A percentile compares a stretch with the other conserved stretches of the same genome.
Conservation (phyloP, 2,888 invertebrate genomes). For the Hermaeophaga mercurialis region DNA sequence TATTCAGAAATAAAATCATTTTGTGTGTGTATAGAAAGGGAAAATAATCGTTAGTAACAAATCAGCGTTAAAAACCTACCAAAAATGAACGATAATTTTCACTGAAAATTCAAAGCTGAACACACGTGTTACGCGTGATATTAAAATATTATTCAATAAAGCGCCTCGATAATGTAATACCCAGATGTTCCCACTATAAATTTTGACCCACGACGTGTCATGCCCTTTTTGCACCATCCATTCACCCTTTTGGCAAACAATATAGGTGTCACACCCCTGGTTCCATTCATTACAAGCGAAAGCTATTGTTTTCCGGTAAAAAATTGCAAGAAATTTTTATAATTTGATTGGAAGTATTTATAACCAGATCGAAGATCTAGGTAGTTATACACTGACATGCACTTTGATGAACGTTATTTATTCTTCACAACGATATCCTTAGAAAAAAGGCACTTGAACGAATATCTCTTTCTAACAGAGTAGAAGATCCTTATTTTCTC, state of each 20-base stretch:
- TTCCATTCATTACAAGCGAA: slow-evolving; percentile 44
- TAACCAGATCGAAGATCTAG: neutral
- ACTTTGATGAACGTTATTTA: slow-evolving; percentile 16
- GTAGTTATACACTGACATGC: slow-evolving; percentile 9
- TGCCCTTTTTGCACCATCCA: slow-evolving; percentile 43
- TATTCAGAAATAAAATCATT: too few relatives aligned
- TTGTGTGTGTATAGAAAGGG: too few relatives aligned
- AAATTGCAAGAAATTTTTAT: slow-evolving; percentile 24
- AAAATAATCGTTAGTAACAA: slow-evolving; percentile 12
- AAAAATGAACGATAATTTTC: slow-evolving; percentile 2
- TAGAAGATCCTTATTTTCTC: too few relatives aligned
- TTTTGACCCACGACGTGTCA: slow-evolving; percentile 38
- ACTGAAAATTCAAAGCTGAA: slow-evolving; percentile 11
- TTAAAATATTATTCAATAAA: slow-evolving; percentile 36
- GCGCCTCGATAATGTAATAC: slow-evolving; percentile 35
- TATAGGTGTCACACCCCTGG: slow-evolving; percentile 45
- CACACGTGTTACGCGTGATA: slow-evolving; percentile 31
- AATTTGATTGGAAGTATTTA: neutral
- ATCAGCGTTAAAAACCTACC: slow-evolving; percentile 4
- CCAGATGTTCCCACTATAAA: slow-evolving; percentile 48
- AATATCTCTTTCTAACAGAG: too few relatives aligned
- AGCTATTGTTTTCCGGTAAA: slow-evolving; percentile 39
- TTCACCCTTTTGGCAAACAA: slow-evolving; percentile 46
- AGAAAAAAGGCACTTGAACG: too few relatives aligned
- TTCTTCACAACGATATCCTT: too few relatives aligned